Evolutionary conservation across 2,113 vertebrate species (phyloP).

Genomic region (Pygathrix nemaeus): DNA sequence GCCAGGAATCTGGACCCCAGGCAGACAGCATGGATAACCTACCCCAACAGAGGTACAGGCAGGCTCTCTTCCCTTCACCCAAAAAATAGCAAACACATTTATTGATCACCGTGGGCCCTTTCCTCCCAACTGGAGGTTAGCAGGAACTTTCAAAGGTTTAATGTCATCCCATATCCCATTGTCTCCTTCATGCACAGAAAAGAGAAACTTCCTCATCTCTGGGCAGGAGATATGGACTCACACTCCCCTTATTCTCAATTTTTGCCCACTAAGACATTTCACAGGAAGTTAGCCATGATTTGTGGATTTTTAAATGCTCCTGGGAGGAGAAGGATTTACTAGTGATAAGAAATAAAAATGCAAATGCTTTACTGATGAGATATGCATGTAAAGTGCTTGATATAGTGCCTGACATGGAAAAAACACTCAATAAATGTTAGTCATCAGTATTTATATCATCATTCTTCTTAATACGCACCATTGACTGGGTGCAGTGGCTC

Average conservation of each 20-base stretch:
- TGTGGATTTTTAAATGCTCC: conserved; percentile 74
- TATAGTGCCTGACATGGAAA: not conserved
- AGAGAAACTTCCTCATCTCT: conserved; percentile 44
- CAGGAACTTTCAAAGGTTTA: conserved; percentile 66
- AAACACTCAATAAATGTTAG: not conserved
- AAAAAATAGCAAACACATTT: conserved; percentile 50
- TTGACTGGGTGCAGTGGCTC: not conserved
- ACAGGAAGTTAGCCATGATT: conserved; percentile 60
- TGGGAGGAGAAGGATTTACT: conserved; percentile 66
- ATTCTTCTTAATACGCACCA: not conserved
- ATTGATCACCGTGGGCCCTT: conserved; percentile 69
- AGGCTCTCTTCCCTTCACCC: conserved; percentile 62
- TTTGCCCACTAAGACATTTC: not conserved
- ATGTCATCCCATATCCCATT: conserved; percentile 37
- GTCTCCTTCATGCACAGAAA: conserved; percentile 69
- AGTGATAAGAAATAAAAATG: conserved; percentile 71
- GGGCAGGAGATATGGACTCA: conserved; percentile 60
- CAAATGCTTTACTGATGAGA: conserved; percentile 40
- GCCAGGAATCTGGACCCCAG: not conserved
- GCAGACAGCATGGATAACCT: not conserved
- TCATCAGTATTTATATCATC: not conserved
- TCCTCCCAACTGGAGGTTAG: conserved; percentile 53
- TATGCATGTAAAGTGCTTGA: not conserved
- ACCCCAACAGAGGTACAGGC: not conserved
- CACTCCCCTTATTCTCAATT: not conserved